phyloP scores from a whole-genome alignment of 2,797 vertebrate species.

The Aselliscus stoliczkanus region DNA sequence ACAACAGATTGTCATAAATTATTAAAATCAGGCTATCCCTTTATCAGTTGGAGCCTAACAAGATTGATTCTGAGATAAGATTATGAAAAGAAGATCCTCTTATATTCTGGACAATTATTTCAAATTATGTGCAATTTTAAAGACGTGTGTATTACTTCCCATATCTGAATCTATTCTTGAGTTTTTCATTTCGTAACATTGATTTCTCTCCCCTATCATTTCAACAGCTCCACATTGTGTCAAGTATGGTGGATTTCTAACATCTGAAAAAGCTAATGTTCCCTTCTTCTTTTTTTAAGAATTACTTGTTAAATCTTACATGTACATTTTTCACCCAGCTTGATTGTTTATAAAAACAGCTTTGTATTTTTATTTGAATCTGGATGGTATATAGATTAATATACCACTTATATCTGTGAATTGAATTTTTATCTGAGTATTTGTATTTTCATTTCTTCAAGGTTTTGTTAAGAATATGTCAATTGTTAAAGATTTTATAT shows the following conservation, averaged over 20 bases:
- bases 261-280: not conserved
- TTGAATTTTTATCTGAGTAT: not conserved
- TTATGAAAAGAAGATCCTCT: not conserved
- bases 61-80: not conserved
- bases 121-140: not conserved
- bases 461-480: not conserved
- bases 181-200: not conserved
- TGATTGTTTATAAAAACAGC: not conserved
- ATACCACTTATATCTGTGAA: not conserved
- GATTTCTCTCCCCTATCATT: not conserved
- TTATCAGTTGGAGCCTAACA: not conserved
- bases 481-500: not conserved
- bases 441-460: not conserved
- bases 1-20: not conserved
- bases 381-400: not conserved
- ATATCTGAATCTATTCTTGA: not conserved
- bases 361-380: not conserved
- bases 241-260: not conserved
- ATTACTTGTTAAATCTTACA: not conserved
- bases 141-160: not conserved
- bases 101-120: not conserved
- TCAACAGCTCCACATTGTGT: not conserved
- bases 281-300: not conserved
- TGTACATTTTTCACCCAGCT: not conserved
- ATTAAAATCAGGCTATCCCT: not conserved